phyloP scores from a whole-genome alignment of 2,113 vertebrate species.

The Ptyas mucosa region DNA sequence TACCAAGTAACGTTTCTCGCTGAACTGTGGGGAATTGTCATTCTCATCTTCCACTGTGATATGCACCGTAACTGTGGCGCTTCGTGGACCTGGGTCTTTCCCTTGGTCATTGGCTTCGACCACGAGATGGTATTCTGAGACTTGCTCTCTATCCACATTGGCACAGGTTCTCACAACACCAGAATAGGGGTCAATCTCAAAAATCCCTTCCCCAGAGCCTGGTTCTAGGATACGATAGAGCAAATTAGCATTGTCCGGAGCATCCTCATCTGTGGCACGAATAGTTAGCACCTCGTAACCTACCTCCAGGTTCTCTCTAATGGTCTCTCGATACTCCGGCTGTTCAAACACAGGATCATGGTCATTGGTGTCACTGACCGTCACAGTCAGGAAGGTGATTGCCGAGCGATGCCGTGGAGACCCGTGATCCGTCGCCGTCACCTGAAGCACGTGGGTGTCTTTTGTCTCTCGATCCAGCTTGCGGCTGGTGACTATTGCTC shows the following conservation, averaged over 20 bases:
- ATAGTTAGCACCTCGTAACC: slow-evolving; percentile 94
- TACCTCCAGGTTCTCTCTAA: slow-evolving; percentile 90
- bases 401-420: slow-evolving; percentile 76
- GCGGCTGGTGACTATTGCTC: slow-evolving; percentile 80
- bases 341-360: slow-evolving; percentile 89
- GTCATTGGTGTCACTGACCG: slow-evolving; percentile 93
- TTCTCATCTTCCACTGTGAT: slow-evolving; percentile 93
- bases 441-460: slow-evolving; percentile 91
- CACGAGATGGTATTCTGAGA: slow-evolving; percentile 80
- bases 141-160: slow-evolving; percentile 82
- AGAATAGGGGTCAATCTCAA: slow-evolving; percentile 86
- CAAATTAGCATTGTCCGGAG: slow-evolving; percentile 92
- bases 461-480: slow-evolving; percentile 89
- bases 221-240: slow-evolving; percentile 88
- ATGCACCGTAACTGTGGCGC: slow-evolving; percentile 85
- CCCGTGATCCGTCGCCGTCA: slow-evolving; percentile 82
- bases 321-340: slow-evolving; percentile 82
- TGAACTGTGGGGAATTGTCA: slow-evolving; percentile 95
- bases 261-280: slow-evolving; percentile 88
- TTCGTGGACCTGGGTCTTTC: slow-evolving; percentile 85
- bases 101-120: slow-evolving; percentile 95
- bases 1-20: slow-evolving; percentile 86
- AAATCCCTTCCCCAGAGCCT: slow-evolving; percentile 68
- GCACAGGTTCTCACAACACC: slow-evolving; percentile 88
- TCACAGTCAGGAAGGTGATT: slow-evolving; percentile 85